Percentiles rank a stretch among this genome's conserved stretches.
Evolutionary conservation across 1,140 invertebrate species (phyloP).

Genomic region (Papilio helenus): DNA sequence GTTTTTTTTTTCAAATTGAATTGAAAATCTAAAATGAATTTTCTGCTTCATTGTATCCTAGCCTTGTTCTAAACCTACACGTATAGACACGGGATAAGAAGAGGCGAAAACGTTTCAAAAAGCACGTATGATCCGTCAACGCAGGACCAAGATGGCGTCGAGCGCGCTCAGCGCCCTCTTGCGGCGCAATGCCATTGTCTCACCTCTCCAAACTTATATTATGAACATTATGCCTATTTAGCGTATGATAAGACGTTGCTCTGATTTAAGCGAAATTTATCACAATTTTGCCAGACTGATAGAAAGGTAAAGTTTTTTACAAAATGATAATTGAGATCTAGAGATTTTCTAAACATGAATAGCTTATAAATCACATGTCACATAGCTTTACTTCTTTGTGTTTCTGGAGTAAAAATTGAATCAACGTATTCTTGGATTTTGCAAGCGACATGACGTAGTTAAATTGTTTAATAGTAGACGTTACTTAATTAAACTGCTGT

Average conservation of each 20-base stretch:
- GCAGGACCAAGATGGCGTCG: slow-evolving; percentile 18
- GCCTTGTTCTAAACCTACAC: background rate
- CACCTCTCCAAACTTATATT: slow-evolving; percentile 26
- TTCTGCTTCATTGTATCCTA: background rate
- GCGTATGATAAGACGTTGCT: slow-evolving; percentile 15
- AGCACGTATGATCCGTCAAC: slow-evolving; percentile 39
- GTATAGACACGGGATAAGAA: slow-evolving; percentile 1
- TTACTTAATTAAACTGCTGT: too few species aligned
- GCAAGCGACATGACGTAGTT: too few species aligned
- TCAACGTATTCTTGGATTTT: too few species aligned
- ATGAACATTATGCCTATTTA: slow-evolving; percentile 37
- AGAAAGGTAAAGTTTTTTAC: background rate
- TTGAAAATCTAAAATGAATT: background rate
- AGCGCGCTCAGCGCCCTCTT: slow-evolving; percentile 33
- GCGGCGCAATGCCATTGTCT: slow-evolving; percentile 34
- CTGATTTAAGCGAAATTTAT: background rate
- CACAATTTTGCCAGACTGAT: background rate
- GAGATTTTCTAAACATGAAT: background rate
- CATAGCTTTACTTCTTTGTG: too few species aligned
- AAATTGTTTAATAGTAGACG: too few species aligned
- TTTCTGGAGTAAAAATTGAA: too few species aligned
- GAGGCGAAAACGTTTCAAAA: slow-evolving; percentile 21
- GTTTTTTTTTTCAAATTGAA: background rate
- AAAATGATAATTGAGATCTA: background rate
- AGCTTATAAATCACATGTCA: too few species aligned